Percentiles rank a stretch among this genome's conserved stretches.
These are phyloP conservation scores for Gallirallus australis DNA, from an alignment of 2,797 vertebrate genomes.

Conservation along the genomic window DNA sequence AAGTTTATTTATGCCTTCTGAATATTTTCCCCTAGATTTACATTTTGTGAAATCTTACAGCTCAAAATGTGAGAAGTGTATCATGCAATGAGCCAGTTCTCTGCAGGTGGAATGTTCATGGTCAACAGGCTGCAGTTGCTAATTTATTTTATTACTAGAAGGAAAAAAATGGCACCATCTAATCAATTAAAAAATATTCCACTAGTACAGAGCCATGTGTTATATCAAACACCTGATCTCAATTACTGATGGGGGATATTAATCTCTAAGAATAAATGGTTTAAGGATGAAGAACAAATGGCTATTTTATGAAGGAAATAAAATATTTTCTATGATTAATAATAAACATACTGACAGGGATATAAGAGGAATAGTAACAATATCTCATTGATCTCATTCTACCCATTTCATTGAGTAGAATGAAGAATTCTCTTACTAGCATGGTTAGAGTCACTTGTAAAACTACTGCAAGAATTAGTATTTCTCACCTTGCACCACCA, in stretches of 20 bases:
- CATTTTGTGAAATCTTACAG: neutral
- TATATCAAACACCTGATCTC: neutral
- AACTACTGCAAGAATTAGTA: neutral
- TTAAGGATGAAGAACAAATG: neutral
- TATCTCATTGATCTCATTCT: neutral
- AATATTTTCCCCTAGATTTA: neutral
- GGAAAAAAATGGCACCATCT: neutral
- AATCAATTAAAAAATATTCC: neutral
- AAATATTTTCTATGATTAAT: neutral
- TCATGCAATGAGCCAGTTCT: neutral
- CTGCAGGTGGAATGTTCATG: neutral
- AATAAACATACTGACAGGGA: neutral
- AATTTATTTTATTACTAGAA: neutral
- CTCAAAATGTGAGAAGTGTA: neutral
- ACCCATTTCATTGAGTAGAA: neutral
- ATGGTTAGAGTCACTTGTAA: neutral
- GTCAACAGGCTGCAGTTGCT: neutral
- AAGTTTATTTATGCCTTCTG: neutral
- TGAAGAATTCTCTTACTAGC: neutral
- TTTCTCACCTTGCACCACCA: neutral
- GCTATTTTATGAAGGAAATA: neutral
- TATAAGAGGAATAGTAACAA: neutral
- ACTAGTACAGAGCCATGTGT: neutral
- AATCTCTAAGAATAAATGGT: neutral
- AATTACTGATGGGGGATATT: neutral